Percentiles rank a stretch among this genome's conserved stretches.
These are phyloP conservation scores for Gobionotothen gibberifrons DNA, from an alignment of 2,797 vertebrate genomes.

Conservation along the genomic window DNA sequence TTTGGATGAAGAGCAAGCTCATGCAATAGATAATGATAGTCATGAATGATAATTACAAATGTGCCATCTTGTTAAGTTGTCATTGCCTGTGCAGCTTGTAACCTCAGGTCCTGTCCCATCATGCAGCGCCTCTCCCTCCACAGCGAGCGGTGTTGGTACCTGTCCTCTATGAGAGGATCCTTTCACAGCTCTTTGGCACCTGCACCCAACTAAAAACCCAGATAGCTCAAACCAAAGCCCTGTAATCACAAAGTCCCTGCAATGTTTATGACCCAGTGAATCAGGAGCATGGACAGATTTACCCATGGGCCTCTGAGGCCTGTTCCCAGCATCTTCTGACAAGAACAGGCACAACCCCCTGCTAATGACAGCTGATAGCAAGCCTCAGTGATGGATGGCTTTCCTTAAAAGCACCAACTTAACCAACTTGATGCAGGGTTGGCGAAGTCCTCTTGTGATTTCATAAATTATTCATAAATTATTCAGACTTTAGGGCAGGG, in stretches of 20 bases:
- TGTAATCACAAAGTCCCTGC: slow-evolving; percentile 79
- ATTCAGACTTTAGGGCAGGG: slow-evolving; percentile 32
- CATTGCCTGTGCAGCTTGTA: slow-evolving; percentile 68
- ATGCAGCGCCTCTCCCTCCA: slow-evolving; percentile 54
- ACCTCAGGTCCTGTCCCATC: slow-evolving; percentile 73
- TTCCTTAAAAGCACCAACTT: slow-evolving; percentile 37
- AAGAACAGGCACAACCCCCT: slow-evolving; percentile 74
- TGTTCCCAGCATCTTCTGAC: slow-evolving; percentile 74
- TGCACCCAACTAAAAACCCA: slow-evolving; percentile 61
- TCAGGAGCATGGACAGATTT: slow-evolving; percentile 79
- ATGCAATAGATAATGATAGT: slow-evolving; percentile 80
- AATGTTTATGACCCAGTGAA: slow-evolving; percentile 79
- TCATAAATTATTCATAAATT: slow-evolving; percentile 48
- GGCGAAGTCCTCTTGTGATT: slow-evolving; percentile 33
- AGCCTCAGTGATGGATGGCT: slow-evolving; percentile 66
- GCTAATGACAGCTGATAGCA: slow-evolving; percentile 67
- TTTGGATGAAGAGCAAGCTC: slow-evolving; percentile 70
- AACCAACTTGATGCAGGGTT: slow-evolving; percentile 39
- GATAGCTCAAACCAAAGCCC: slow-evolving; percentile 56
- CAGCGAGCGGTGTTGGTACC: slow-evolving; percentile 50
- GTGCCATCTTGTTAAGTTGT: slow-evolving; percentile 82
- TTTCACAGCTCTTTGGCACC: slow-evolving; percentile 55
- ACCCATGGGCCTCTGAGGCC: slow-evolving; percentile 72
- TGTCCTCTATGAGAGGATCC: slow-evolving; percentile 65
- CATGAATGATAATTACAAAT: slow-evolving; percentile 84